Base-by-base conservation (phyloP, 2,113 vertebrate genomes). In the Nansenia antarctica region DNA sequence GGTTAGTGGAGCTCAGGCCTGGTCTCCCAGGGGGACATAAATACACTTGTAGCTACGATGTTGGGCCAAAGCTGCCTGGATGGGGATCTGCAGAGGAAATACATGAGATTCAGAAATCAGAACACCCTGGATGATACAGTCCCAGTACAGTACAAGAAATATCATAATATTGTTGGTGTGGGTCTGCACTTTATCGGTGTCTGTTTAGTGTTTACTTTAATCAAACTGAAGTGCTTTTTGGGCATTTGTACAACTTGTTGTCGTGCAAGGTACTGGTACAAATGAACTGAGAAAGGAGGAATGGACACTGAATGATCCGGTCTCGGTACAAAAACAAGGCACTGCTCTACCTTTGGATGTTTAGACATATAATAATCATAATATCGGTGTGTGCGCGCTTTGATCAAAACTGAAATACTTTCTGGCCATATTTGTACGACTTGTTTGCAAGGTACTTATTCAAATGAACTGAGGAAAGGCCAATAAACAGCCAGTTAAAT, bases 1-100 rank as follows among this genome's bases (percentile, higher is more conserved):
- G 63, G 73, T 65, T 76, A 65, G 71, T 74, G 20, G 77, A 55
- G 62, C 34, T 76, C 58, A 73, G 62, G 64, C 45, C 57, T 34
- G 30, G 18, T 58, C 5, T 69, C 73, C 63, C 71, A 14, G 15
- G 62, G 74, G 75, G 67, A 59, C 26, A 68, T 72, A 63, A 81
- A 77, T 74, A 80, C 64, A 79, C 59, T 69, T 77, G 53, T 22
- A 69, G 35, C 67, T 32, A 42, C 37, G 42, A 34, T 55, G 53
- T 31, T 2, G 20, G 59, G 54, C 53, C 35, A 65, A 66, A 26
- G 49, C 65, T 70, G n/a, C 20, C 34, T 63, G 52, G 29, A 24
- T 62, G 27, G n/a, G 47, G 53, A 11, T 67, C 8, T 42, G 49
- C 20, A 14, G 32, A 20, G 49, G 55, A 32, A 49, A 67, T 45